Evolutionary conservation across 2,888 invertebrate genomes (phyloP).

Genomic region (Chrysotoxum bicinctum): DNA sequence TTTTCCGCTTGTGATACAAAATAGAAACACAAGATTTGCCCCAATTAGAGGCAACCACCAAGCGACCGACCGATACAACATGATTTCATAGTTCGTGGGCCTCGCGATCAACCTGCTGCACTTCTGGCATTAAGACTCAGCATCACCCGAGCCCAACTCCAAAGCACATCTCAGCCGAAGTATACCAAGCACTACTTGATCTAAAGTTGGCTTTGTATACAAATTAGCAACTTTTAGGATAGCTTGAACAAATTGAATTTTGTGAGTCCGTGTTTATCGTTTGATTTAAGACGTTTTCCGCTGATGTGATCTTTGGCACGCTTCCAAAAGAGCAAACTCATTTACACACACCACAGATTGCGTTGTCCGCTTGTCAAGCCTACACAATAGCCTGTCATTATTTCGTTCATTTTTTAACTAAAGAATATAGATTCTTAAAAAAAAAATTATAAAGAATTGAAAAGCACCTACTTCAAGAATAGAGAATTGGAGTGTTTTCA

Average conservation of each 20-base stretch:
- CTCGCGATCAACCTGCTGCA: conserved; percentile 45
- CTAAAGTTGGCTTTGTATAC: conserved; percentile 16
- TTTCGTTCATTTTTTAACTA: background rate
- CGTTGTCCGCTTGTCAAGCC: conserved; percentile 20
- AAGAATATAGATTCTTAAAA: conserved; percentile 35
- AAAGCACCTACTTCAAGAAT: conserved; percentile 30
- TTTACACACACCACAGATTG: background rate
- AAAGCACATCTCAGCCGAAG: background rate
- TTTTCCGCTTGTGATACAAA: conserved; percentile 38
- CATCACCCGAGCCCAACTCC: background rate
- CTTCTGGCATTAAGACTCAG: conserved; percentile 14
- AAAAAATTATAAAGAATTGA: conserved; percentile 2
- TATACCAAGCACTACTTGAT: too few relatives aligned
- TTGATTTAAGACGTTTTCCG: background rate
- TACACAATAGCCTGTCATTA: conserved; percentile 28
- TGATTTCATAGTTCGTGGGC: conserved; percentile 42
- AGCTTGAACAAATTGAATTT: too few relatives aligned
- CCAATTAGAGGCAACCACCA: conserved; percentile 36
- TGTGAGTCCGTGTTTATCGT: conserved; percentile 27
- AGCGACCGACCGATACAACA: conserved; percentile 1
- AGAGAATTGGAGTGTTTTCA: conserved; percentile 14
- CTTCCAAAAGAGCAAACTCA: conserved; percentile 35
- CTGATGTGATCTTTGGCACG: conserved; percentile 61
- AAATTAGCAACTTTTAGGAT: too few relatives aligned
- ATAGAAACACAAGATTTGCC: conserved; percentile 31